Base-by-base conservation (phyloP, 1,140 invertebrate genomes). In the Euura lappo region DNA sequence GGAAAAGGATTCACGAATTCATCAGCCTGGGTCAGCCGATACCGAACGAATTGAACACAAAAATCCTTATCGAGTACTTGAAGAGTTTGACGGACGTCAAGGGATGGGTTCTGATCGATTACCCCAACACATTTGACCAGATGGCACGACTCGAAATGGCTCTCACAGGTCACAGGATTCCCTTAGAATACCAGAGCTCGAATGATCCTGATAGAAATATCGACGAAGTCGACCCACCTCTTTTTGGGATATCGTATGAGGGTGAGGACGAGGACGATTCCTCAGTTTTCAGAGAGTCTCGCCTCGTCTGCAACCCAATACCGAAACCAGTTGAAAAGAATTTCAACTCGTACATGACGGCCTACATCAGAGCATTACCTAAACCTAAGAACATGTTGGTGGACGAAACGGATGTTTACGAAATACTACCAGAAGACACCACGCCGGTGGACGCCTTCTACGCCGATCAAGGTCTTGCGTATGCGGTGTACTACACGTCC, bases 51-150 rank as follows among this genome's bases (percentile, higher is more conserved):
- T 81, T 92, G 7, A 71, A 89, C 46, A 86, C 88, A 1, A 87
- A 87, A 28, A 90, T 90, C 78, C 80, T 92, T 69, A 82, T 91
- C 2, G 90, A 91, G 76, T 92, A 92, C 79, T 75, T 92, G 28
- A 90, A 89, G 82, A 83, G 85, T 46, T 79, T 90, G 47, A 68
- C 77, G 4, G 75, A 88, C 73, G 85, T 89, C 51, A 78, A 88
- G 68, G 91, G 91, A 4, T 93, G 91, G 88, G 89, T 89, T 51
- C 84, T 92, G 42, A 82, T 92, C 69, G 91, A 92, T 79, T 93
- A 90, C 82, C 92, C 92, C 2, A 87, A 86, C 71, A 88, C 81
- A 42, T 89, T 90, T 71, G 78, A 86, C 11, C 88, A 92, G 82
- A 89, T 91, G 47, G 84, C 87, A 77, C 85, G 88, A 46, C 78